Percentiles rank a stretch among this genome's conserved stretches.
phyloP scores from a whole-genome alignment of 2,797 vertebrate species.

The Muscicapa striata region DNA sequence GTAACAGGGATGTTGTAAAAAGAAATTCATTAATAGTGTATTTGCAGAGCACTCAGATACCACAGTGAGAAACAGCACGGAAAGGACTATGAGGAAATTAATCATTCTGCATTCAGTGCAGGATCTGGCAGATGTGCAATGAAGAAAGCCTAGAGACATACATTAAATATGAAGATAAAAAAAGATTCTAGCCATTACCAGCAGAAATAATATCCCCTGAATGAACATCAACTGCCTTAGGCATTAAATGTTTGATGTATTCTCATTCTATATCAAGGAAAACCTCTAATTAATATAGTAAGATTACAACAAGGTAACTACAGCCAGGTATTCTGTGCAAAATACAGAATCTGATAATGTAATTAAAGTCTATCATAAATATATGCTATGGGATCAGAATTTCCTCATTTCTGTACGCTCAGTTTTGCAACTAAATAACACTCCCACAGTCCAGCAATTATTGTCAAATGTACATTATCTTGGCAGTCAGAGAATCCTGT shows the following conservation, averaged over 20 bases:
- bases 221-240: neutral
- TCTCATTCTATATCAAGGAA: neutral
- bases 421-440: neutral
- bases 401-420: neutral
- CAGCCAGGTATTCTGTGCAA: neutral
- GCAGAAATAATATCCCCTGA: conserved; percentile 47
- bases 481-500: neutral
- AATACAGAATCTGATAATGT: neutral
- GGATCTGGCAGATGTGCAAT: conserved; percentile 27
- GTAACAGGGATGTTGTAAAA: neutral
- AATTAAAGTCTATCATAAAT: conserved; percentile 8
- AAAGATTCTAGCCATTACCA: conserved; percentile 19
- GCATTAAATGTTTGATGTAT: conserved; percentile 6
- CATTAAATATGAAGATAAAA: conserved; percentile 56
- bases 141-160: conserved; percentile 28
- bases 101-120: conserved; percentile 38
- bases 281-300: neutral
- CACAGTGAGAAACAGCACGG: neutral
- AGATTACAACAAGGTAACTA: neutral
- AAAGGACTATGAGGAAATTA: conserved; percentile 55
- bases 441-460: neutral
- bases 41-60: neutral
- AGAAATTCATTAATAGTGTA: conserved; percentile 55
- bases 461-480: neutral
- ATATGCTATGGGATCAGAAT: neutral